These are phyloP conservation scores for Saccopteryx bilineata DNA, from an alignment of 2,113 vertebrate genomes.

Conservation along the genomic window DNA sequence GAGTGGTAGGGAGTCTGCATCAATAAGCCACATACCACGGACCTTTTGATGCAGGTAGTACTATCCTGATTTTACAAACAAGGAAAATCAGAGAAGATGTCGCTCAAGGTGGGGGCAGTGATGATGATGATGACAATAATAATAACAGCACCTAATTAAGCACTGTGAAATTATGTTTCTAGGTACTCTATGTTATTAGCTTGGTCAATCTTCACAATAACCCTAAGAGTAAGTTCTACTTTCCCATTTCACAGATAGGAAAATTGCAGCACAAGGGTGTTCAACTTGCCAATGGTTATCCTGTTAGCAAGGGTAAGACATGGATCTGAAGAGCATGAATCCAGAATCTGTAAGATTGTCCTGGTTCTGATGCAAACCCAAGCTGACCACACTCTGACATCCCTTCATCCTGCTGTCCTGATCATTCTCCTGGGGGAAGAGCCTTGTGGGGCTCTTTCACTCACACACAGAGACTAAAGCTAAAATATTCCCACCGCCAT, in stretches of 20 bases:
- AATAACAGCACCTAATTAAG: neutral
- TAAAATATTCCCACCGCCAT: neutral
- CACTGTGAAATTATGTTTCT: neutral
- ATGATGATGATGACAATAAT: neutral
- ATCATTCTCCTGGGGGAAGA: neutral
- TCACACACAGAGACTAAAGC: neutral
- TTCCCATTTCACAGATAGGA: slow-evolving; percentile 1
- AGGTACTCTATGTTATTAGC: neutral
- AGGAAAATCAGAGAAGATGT: neutral
- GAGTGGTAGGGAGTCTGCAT: too few relatives aligned
- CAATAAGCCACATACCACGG: accelerated
- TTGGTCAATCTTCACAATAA: neutral
- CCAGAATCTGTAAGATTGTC: neutral
- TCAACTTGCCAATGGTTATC: neutral
- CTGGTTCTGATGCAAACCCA: neutral
- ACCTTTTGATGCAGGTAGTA: neutral
- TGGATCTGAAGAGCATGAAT: neutral
- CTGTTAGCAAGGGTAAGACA: neutral
- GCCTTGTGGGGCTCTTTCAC: neutral
- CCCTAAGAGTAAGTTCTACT: neutral
- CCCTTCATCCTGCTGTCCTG: neutral
- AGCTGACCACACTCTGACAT: neutral
- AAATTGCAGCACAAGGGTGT: neutral
- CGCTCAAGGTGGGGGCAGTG: neutral
- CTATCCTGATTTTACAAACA: neutral